phyloP scores from a whole-genome alignment of 92 coral and sea anemone species.

The Umimayanthus chanpuru region DNA sequence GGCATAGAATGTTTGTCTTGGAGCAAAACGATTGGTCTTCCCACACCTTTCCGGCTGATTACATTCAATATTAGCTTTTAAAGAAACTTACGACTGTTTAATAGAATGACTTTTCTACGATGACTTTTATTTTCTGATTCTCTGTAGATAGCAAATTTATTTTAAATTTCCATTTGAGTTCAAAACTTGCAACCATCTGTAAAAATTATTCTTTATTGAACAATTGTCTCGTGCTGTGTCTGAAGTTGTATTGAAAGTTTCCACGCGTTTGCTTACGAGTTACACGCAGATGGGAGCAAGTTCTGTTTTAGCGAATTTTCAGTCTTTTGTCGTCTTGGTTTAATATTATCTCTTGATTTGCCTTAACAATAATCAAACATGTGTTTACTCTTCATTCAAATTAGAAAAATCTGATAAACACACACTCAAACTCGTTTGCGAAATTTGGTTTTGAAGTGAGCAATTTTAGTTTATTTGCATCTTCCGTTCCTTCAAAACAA shows the following conservation, averaged over 20 bases:
- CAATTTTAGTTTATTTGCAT: neutral
- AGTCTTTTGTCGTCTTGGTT: neutral
- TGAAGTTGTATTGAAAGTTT: neutral
- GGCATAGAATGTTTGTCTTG: no score
- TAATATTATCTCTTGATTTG: neutral
- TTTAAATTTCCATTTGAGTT: neutral
- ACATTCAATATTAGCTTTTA: neutral
- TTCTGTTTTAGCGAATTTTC: neutral
- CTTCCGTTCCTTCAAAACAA: neutral
- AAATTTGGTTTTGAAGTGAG: neutral
- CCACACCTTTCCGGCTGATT: neutral
- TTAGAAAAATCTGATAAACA: neutral
- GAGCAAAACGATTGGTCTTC: no score
- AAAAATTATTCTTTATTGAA: neutral
- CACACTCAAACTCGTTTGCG: neutral
- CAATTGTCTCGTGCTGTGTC: constrained; percentile 8
- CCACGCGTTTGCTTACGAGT: neutral
- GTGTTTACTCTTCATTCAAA: neutral
- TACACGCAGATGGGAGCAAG: neutral
- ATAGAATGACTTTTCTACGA: neutral
- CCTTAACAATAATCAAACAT: neutral
- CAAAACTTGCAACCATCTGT: neutral
- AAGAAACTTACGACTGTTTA: neutral
- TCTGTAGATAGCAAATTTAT: neutral
- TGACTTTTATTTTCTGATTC: neutral